Base-by-base conservation (phyloP, 2,888 invertebrate genomes). In the Hofmannophila pseudospretella region DNA sequence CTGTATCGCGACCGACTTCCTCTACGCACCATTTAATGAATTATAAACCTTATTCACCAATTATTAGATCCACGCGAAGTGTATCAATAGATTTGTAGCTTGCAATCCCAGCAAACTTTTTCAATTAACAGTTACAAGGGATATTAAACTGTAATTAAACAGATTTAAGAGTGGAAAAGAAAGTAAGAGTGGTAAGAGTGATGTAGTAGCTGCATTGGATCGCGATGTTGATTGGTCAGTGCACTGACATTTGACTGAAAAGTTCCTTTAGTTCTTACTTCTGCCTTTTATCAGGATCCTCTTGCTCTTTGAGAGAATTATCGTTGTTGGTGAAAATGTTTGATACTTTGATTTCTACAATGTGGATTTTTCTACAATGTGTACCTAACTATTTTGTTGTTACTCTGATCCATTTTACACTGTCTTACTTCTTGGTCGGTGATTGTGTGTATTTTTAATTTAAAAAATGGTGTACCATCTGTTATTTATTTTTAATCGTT, bases 201-300 rank as follows among this genome's bases (percentile, higher is more conserved):
- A 14, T 32, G 20, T 36, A 42, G 23, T 51, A n/a, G n/a, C 51
- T 39, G 36, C 25, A 13, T 54, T 61, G 68, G 72, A 75, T 72
- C 70, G 76, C 74, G 71, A 69, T 74, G 58, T 66, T 58, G 56
- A 63, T 48, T 54, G 55, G 58, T 57, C 3, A n/a, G 23, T 8
- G n/a, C 66, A 59, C 63, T 80, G 82, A 78, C 84, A 80, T 84
- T 81, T 81, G 59, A 59, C 58, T 61, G 65, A 64, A 70, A 63
- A 68, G 61, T 63, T 71, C 58, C 71, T 67, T 51, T 42, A 39
- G 39, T 49, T 42, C 47, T 5, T 16, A 16, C 16, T 16, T 16
- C 16, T 4, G 16, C 5, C 3, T 16, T n/a, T n/a, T n/a, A n/a
- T n/a, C n/a, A n/a, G n/a, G n/a, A n/a, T n/a, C n/a, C n/a, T n/a